Base-by-base conservation (phyloP, 1,140 invertebrate genomes). In the Planococcus citri region DNA sequence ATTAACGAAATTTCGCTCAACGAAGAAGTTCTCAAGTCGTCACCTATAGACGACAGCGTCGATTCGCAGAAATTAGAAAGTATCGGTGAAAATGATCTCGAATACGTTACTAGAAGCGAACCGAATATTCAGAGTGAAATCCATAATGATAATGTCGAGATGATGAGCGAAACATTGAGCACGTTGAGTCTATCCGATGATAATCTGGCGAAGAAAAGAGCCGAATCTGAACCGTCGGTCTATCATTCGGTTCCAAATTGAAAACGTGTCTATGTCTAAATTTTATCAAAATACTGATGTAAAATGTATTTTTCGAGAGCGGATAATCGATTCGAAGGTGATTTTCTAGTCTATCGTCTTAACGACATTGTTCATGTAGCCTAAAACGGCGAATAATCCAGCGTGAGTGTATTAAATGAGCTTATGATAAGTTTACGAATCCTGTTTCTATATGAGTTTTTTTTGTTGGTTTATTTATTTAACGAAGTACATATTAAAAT, bases 1-100 rank as follows among this genome's bases (percentile, higher is more conserved):
- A 74, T 91, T 27, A 89, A 89, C 73, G 88, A 88, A 74, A 87
- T 88, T 0, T 88, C 84, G 74, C 78, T 90, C 1, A 89, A 90
- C 75, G 88, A 91, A 73, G 84, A 86, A 72, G 79, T 90, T 70
- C 74, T 86, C 3, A 64, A 64, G 17, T 4, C 60, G 3, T 60
- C 57, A 4, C 4, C 60, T 2, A n/a, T 6, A n/a, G 22, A 64
- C 20, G 21, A 27, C 60, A 25, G 2, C 60, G 81, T 80, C 73
- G 76, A 77, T 1, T 77, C 80, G n/a, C 29, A 76, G 80, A 12
- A 80, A 77, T 69, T 77, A 78, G 71, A 82, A 78, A 70, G 80
- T 78, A 70, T 80, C 78, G 4, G 78, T 25, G 79, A 77, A 51
- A 79, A 78, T 51, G 75, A 76, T 1, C 78, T 78, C 17, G 80